Percentiles rank a stretch among this genome's conserved stretches.
These are phyloP conservation scores for Zygogramma bicolorata DNA, from an alignment of 2,888 invertebrate species.

Conservation along the genomic window DNA sequence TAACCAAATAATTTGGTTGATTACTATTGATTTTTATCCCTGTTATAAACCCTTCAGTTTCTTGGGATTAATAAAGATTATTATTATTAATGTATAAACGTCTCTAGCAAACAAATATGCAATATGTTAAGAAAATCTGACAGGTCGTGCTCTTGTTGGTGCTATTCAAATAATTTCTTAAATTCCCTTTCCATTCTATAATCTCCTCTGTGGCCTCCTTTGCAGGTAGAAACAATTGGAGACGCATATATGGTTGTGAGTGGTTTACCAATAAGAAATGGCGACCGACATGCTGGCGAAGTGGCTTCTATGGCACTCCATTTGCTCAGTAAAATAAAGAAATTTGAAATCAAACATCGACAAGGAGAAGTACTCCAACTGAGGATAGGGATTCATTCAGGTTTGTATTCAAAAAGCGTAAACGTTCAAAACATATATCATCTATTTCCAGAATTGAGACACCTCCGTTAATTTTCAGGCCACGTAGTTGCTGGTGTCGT, in stretches of 20 bases:
- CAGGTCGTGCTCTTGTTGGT: too few species aligned
- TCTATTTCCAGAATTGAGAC: too few species aligned
- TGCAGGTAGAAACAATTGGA: constrained; percentile 83
- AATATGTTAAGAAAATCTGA: too few species aligned
- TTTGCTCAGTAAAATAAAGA: constrained; percentile 77
- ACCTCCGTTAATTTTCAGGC: constrained; percentile 69
- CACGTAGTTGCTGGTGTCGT: constrained; percentile 88
- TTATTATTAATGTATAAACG: too few species aligned
- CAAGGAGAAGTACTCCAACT: constrained; percentile 77
- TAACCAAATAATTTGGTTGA: too few species aligned
- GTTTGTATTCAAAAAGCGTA: constrained; percentile 60
- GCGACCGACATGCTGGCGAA: constrained; percentile 81
- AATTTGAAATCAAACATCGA: constrained; percentile 77
- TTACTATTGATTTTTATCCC: too few species aligned
- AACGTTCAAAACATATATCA: not conserved
- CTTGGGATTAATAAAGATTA: too few species aligned
- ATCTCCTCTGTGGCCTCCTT: not conserved
- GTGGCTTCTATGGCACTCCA: constrained; percentile 84
- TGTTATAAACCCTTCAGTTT: too few species aligned
- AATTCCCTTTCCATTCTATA: not conserved
- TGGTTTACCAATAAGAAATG: constrained; percentile 80
- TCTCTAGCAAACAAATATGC: too few species aligned
- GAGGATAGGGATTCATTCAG: constrained; percentile 80
- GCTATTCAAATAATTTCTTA: not conserved
- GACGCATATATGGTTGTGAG: constrained; percentile 88